Percentiles rank a stretch among this genome's conserved stretches.
phyloP scores from a whole-genome alignment of 2,888 invertebrate genomes.

The Phyto melanocephala region DNA sequence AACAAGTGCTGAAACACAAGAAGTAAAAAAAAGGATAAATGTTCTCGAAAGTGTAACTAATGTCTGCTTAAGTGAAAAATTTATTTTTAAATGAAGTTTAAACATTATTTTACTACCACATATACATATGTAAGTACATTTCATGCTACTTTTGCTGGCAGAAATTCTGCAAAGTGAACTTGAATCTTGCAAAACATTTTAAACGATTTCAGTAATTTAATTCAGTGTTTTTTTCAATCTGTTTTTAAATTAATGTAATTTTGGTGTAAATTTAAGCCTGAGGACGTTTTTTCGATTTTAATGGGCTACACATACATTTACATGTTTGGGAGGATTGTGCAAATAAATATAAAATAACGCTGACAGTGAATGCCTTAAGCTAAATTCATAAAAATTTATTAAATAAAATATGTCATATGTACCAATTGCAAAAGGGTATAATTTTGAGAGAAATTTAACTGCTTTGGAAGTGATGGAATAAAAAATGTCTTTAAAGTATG shows the following conservation, averaged over 20 bases:
- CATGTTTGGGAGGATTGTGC: neutral
- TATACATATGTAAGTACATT: too few relatives aligned
- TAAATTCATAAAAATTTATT: slow-evolving; percentile 2
- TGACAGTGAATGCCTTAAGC: slow-evolving; percentile 15
- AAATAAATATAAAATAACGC: neutral
- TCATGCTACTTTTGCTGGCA: neutral
- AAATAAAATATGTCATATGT: slow-evolving; percentile 26
- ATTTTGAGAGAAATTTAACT: too few relatives aligned
- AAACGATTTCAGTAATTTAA: slow-evolving; percentile 46
- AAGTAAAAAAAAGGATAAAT: neutral
- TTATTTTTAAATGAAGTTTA: slow-evolving; percentile 49
- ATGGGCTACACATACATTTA: neutral
- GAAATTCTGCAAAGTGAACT: slow-evolving; percentile 14
- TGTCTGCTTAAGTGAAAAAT: slow-evolving; percentile 44
- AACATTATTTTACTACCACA: neutral
- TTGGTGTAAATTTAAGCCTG: slow-evolving; percentile 51
- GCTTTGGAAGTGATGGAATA: too few relatives aligned
- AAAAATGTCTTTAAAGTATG: too few relatives aligned
- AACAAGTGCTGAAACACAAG: slow-evolving; percentile 19
- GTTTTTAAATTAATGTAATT: slow-evolving; percentile 47
- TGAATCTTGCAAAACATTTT: slow-evolving; percentile 33
- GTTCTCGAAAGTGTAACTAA: slow-evolving; percentile 27
- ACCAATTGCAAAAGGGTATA: slow-evolving; percentile 14
- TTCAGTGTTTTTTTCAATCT: slow-evolving; percentile 39
- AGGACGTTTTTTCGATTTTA: slow-evolving; percentile 8